Evolutionary conservation across 64 coral and sea anemone species (phyloP).

Genomic region (Pocillopora verrucosa): DNA sequence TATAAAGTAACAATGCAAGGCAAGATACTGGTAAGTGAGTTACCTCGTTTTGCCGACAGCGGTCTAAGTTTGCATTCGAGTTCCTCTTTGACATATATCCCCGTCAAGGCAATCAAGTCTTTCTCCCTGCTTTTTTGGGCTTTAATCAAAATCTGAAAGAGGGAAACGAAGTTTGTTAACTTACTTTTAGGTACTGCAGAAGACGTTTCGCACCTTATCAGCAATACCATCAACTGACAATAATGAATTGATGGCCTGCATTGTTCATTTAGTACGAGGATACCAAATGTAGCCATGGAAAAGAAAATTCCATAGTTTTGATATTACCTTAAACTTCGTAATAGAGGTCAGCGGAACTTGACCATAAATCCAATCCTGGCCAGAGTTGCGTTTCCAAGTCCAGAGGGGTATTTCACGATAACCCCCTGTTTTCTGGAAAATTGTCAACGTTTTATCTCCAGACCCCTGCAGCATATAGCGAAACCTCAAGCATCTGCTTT

Average conservation of each 20-base stretch:
- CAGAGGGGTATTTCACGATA: neutral
- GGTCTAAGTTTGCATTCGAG: neutral
- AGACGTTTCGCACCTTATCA: no score
- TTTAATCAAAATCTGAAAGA: neutral
- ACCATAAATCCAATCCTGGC: neutral
- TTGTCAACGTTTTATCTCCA: neutral
- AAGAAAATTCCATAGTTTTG: neutral
- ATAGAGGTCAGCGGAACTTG: neutral
- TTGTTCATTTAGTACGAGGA: no score
- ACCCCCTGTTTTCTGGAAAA: neutral
- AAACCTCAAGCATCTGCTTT: conserved; percentile 7
- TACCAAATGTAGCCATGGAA: no score
- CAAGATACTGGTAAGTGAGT: neutral
- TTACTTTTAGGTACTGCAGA: no score
- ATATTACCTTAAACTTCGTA: neutral
- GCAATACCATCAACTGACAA: no score
- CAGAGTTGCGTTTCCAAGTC: neutral
- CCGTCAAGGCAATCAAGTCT: neutral
- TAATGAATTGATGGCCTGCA: no score
- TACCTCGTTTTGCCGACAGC: conserved; percentile 10
- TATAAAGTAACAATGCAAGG: neutral
- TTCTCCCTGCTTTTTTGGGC: neutral
- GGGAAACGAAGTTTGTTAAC: no score
- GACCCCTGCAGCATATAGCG: conserved; percentile 4
- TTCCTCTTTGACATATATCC: neutral